Evolutionary conservation across 2,797 vertebrate genomes (phyloP), one percentile per base, ranked within the genome.

Genomic region (Gambelia wislizenii): DNA sequence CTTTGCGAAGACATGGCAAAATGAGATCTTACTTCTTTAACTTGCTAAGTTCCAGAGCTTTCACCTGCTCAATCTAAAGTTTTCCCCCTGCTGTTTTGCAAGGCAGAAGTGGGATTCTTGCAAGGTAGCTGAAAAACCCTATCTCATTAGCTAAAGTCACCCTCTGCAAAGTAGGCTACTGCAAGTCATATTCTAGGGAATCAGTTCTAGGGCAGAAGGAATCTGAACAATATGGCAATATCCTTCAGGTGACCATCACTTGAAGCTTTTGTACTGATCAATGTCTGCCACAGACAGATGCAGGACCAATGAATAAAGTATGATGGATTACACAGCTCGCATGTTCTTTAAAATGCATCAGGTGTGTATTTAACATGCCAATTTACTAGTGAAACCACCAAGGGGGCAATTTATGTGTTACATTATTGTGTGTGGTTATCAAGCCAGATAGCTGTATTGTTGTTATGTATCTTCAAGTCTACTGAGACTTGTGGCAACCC

Each of bases 11-110:
- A 72, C 39, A n/a, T 36, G 12, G 72, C 36, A 33, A 56, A 56
- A 33, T 2, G 1, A 25, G 39, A 79, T 30, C 52, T 49, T 27
- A 25, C 44, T 67, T 49, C n/a, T 36, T 59, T 61, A 59, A 86
- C 49, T 69, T 9, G 10, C 78, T 6, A 27, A 13, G 27, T 70
- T 16, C 52, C 39, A 47, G 42, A 69, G 77, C 33, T 82, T 33
- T 75, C 47, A 78, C 39, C 49, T 77, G 70, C 59, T 86, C 59
- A 25, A 18, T 30, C 84, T 69, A 72, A 91, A 91, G 87, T 83
- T 86, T 89, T 79, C 9, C 61, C 18, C 54, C 69, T 59, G 83
- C 56, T 77, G 36, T 36, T 88, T 83, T 83, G 83, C 59, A 82
- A 67, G 6, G 47, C 59, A 85, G 39, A 76, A 81, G 36, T 20